Evolutionary conservation across 2,113 vertebrate species (phyloP).

Genomic region (Larimichthys polyactis): DNA sequence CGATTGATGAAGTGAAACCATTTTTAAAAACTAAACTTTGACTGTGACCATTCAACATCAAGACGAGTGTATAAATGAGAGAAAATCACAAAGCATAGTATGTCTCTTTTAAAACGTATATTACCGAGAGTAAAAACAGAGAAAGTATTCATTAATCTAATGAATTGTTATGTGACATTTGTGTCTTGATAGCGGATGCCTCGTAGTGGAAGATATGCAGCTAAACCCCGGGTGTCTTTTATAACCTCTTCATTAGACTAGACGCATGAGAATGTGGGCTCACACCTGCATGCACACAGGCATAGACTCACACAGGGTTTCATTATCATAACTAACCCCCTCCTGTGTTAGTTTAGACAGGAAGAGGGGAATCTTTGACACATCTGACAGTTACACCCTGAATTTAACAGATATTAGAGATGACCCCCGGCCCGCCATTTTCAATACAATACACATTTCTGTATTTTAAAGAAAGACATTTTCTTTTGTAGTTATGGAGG

Average conservation of each 20-base stretch:
- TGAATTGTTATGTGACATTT: conserved; percentile 30
- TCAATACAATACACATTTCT: conserved; percentile 79
- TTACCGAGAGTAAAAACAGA: neutral
- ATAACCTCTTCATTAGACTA: conserved; percentile 55
- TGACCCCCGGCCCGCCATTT: conserved; percentile 87
- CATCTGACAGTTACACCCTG: conserved; percentile 70
- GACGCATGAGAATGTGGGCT: conserved; percentile 31
- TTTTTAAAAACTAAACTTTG: neutral
- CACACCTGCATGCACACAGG: conserved; percentile 37
- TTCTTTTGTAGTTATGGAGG: conserved; percentile 66
- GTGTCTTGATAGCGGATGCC: neutral
- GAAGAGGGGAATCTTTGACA: conserved; percentile 60
- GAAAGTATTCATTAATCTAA: conserved; percentile 1
- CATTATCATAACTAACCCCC: conserved; percentile 72
- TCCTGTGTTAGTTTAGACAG: conserved; percentile 63
- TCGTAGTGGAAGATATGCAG: conserved; percentile 2
- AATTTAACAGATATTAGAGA: conserved; percentile 86
- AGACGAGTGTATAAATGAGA: neutral
- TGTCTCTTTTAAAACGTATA: neutral
- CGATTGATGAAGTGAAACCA: neutral
- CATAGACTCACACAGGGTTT: conserved; percentile 52
- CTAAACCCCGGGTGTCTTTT: conserved; percentile 18
- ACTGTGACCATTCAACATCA: neutral
- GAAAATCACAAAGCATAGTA: neutral
- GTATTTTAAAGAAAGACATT: conserved; percentile 52